Conservation (phyloP, 2,888 invertebrate species). For the Cremastinae sp. region DNA sequence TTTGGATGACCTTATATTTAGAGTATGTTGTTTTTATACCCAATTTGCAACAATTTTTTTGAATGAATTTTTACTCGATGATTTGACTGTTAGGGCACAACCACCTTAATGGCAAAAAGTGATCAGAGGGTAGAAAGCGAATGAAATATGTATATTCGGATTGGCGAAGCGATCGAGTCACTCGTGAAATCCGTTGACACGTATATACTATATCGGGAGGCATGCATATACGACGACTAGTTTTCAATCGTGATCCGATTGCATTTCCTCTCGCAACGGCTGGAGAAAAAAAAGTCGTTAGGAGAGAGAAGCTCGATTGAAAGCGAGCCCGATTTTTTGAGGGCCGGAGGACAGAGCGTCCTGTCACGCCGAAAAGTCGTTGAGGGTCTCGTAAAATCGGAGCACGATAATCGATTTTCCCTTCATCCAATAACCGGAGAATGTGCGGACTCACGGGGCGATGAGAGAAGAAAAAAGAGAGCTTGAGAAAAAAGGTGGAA, state of each 20-base stretch:
- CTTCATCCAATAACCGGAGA: conserved; percentile 24
- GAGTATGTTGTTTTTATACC: no score
- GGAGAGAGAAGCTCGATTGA: neutral
- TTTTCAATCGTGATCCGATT: neutral
- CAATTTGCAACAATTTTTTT: no score
- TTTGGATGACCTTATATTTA: no score
- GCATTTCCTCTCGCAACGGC: neutral
- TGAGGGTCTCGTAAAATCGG: conserved; percentile 40
- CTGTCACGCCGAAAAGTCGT: neutral
- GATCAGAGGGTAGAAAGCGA: no score
- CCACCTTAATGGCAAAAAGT: no score
- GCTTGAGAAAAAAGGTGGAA: neutral
- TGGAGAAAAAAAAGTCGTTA: conserved; percentile 2
- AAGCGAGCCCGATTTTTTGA: conserved; percentile 6
- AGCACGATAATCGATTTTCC: conserved; percentile 44
- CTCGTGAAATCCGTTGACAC: no score
- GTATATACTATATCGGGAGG: no score
- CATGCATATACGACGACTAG: neutral
- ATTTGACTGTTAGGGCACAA: no score
- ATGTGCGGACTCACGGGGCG: conserved; percentile 26
- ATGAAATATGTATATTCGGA: no score
- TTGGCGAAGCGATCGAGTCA: no score
- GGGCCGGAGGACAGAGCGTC: neutral
- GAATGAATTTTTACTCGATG: no score
- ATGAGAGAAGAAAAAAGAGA: neutral